Evolutionary conservation across 2,113 vertebrate species (phyloP), one percentile per base, ranked within the genome.

Genomic region (Henicopernis longicauda): DNA sequence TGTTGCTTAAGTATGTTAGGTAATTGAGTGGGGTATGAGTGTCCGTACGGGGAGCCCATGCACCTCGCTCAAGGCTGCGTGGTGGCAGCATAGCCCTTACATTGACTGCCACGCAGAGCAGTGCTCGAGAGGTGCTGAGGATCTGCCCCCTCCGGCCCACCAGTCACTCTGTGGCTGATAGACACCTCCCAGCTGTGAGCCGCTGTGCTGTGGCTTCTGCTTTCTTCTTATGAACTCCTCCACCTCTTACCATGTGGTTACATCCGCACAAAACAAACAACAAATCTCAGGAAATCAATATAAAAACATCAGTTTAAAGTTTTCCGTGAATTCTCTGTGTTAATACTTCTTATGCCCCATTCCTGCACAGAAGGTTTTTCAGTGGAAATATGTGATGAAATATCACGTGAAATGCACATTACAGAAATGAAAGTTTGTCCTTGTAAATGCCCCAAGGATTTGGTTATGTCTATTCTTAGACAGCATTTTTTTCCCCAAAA

Each of bases 371-470:
- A 49, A 63, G 25, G 8, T 40, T 82, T 66, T 66, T 52, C 36
- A 45, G 36, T 50, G 54, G 29, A 84, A 79, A 76, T 45, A 13
- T 1, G 8, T 71, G 22, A 47, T 47, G 34, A 86, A 59, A 38
- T 63, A 65, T 29, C 1, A 0, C 16, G 31, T 23, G 20, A 32
- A 72, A 69, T 25, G 19, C 25, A 31, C 0, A 0, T 57, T 31
- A 23, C 6, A 38, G 57, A 72, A 92, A 72, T 32, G 5, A 52
- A 85, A 49, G 7, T 14, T 77, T 65, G 34, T 65, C 16, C 17
- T 34, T 66, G 18, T 65, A 44, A 94, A 76, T 62, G 34, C 5
- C 22, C 58, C n/a, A 45, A 91, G 29, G 27, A 57, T 26, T 57
- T 82, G 40, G 7, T 69, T 82, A 62, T 3, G 11, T 5, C 4